A percentile compares a stretch with the other conserved stretches of the same genome.
Evolutionary conservation across 2,113 vertebrate species (phyloP).

Genomic region (Ophiodon elongatus): DNA sequence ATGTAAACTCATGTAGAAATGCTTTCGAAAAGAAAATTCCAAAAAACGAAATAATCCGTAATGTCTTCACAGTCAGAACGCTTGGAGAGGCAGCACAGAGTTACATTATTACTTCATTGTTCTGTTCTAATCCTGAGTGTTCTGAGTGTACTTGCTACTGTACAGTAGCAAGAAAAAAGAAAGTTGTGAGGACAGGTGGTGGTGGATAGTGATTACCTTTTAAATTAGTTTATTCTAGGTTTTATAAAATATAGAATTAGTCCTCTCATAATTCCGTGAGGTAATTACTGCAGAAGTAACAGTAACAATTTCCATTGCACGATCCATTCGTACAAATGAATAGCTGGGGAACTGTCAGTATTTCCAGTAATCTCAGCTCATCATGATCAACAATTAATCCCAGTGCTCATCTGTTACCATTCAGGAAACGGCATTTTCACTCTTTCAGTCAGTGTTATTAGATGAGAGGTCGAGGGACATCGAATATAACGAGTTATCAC

Average conservation of each 20-base stretch:
- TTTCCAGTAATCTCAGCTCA: slow-evolving; percentile 65
- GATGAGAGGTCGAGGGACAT: slow-evolving; percentile 21
- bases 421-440: slow-evolving; percentile 50
- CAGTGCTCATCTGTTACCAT: slow-evolving; percentile 63
- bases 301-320: slow-evolving; percentile 54
- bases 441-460: slow-evolving; percentile 31
- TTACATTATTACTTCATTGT: background rate
- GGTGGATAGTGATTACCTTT: background rate
- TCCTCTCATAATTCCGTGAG: slow-evolving; percentile 29
- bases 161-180: background rate
- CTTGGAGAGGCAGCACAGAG: rapidly evolving
- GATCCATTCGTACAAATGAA: slow-evolving; percentile 43
- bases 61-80: background rate
- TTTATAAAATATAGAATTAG: slow-evolving; percentile 9
- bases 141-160: too few relatives aligned
- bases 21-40: background rate
- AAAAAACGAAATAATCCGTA: background rate
- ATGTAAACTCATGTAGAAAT: slow-evolving; percentile 1
- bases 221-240: background rate
- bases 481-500: slow-evolving; percentile 45
- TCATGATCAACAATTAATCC: slow-evolving; percentile 57
- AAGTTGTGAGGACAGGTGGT: background rate
- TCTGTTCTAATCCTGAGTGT: background rate
- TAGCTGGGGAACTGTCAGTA: slow-evolving; percentile 39
- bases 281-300: slow-evolving; percentile 12